phyloP scores from a whole-genome alignment of 2,888 invertebrate species.

The Acleris literana region DNA sequence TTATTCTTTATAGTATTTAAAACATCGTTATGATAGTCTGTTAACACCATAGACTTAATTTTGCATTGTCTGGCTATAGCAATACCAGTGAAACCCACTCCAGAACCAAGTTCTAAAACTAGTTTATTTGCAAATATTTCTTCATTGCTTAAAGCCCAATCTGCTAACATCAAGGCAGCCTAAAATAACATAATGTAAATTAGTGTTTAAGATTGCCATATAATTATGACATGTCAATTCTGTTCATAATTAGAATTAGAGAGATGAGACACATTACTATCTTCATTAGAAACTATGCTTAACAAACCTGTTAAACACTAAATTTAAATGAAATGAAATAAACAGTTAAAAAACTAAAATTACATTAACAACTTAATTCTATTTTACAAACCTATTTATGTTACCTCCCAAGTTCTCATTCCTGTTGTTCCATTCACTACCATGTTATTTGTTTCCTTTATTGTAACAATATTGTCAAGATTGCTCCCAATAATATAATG shows the following conservation, averaged over 20 bases:
- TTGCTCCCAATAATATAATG: slow-evolving; percentile 83
- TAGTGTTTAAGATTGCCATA: neutral
- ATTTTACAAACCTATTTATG: slow-evolving; percentile 15
- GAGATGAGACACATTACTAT: neutral
- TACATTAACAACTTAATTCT: no score
- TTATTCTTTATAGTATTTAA: slow-evolving; percentile 85
- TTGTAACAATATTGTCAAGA: slow-evolving; percentile 71
- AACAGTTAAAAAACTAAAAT: no score
- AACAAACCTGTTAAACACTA: slow-evolving; percentile 16
- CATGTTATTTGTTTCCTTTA: slow-evolving; percentile 88
- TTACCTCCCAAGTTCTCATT: slow-evolving; percentile 90
- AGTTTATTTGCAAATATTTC: slow-evolving; percentile 78
- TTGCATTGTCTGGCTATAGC: slow-evolving; percentile 81
- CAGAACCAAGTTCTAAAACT: slow-evolving; percentile 90
- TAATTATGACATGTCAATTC: neutral
- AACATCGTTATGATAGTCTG: slow-evolving; percentile 88
- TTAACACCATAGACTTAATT: slow-evolving; percentile 83
- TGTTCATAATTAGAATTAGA: neutral
- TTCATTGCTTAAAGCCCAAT: slow-evolving; percentile 86
- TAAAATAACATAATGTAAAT: slow-evolving; percentile 55
- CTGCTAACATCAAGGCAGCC: slow-evolving; percentile 88
- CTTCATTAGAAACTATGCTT: neutral
- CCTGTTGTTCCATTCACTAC: slow-evolving; percentile 92
- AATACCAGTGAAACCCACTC: slow-evolving; percentile 89
- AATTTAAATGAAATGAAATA: no score